Percentiles rank a stretch among this genome's conserved stretches.
These are phyloP conservation scores for Agrochola lota DNA, from an alignment of 2,888 invertebrate genomes.

Conservation along the genomic window DNA sequence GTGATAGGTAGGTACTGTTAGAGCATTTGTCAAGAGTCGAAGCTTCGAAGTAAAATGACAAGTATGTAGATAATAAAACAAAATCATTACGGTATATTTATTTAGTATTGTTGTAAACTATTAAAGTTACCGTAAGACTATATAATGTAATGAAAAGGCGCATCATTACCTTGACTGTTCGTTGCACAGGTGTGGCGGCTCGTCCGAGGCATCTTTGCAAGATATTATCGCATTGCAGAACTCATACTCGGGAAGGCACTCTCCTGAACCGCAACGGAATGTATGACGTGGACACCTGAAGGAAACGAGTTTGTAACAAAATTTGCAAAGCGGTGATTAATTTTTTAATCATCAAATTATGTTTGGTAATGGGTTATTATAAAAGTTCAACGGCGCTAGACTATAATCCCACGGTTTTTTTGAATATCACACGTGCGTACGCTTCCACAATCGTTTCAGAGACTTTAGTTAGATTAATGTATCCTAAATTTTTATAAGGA, in stretches of 20 bases:
- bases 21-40: conserved; percentile 35
- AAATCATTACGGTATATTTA: conserved; percentile 25
- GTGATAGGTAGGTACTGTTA: conserved; percentile 52
- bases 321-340: conserved; percentile 19
- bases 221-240: conserved; percentile 97
- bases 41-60: conserved; percentile 28
- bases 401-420: conserved; percentile 53
- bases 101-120: conserved; percentile 24
- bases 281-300: conserved; percentile 94
- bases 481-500: neutral
- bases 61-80: conserved; percentile 38
- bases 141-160: conserved; percentile 12
- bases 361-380: conserved; percentile 49
- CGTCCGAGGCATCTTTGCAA: conserved; percentile 97
- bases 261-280: conserved; percentile 96
- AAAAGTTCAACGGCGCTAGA: conserved; percentile 51
- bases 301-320: conserved; percentile 59
- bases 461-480: neutral
- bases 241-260: conserved; percentile 96
- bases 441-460: neutral
- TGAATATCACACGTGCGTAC: conserved; percentile 15
- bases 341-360: conserved; percentile 26
- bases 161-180: conserved; percentile 88
- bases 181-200: conserved; percentile 94
- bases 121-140: conserved; percentile 42